A percentile compares a stretch with the other conserved stretches of the same genome.
These are phyloP conservation scores for Proctacanthus coquilletti DNA, from an alignment of 1,140 invertebrate species.

Conservation along the genomic window DNA sequence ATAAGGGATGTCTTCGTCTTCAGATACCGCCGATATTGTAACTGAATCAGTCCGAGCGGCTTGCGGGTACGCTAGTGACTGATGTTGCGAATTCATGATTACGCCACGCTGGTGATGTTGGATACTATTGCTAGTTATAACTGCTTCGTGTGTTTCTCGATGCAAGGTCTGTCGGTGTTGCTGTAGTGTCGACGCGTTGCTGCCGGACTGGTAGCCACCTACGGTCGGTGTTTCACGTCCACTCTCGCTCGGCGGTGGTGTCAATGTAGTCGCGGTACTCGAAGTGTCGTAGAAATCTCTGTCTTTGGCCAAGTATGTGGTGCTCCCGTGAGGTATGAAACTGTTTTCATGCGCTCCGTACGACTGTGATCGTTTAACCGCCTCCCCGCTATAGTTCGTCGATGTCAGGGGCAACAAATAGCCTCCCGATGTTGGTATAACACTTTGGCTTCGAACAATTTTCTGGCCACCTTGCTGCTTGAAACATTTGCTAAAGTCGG, in stretches of 20 bases:
- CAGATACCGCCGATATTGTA: background rate
- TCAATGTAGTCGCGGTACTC: slow-evolving; percentile 7
- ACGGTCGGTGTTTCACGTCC: slow-evolving; percentile 6
- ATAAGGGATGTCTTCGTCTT: slow-evolving; percentile 38
- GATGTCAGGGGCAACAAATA: background rate
- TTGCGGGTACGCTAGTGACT: slow-evolving; percentile 4
- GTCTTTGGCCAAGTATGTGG: slow-evolving; percentile 1
- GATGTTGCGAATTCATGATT: slow-evolving; percentile 6
- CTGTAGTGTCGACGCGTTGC: background rate
- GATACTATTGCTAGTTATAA: background rate
- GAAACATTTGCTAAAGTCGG: slow-evolving; percentile 3
- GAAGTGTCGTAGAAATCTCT: slow-evolving; percentile 7
- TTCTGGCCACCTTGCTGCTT: no score
- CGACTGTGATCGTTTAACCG: no score
- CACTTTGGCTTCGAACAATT: slow-evolving; percentile 2
- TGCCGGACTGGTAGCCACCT: background rate
- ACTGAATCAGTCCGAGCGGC: background rate
- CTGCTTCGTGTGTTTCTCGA: background rate
- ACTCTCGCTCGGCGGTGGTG: slow-evolving; percentile 8
- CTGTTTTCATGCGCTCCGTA: no score
- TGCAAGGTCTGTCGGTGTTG: background rate
- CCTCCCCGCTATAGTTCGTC: background rate
- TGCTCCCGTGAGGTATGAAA: background rate
- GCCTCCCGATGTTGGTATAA: background rate
- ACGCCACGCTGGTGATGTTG: background rate